Percentiles rank a stretch among this genome's conserved stretches.
Conservation (phyloP, 2,113 vertebrate species). For the Sturnira hondurensis region DNA sequence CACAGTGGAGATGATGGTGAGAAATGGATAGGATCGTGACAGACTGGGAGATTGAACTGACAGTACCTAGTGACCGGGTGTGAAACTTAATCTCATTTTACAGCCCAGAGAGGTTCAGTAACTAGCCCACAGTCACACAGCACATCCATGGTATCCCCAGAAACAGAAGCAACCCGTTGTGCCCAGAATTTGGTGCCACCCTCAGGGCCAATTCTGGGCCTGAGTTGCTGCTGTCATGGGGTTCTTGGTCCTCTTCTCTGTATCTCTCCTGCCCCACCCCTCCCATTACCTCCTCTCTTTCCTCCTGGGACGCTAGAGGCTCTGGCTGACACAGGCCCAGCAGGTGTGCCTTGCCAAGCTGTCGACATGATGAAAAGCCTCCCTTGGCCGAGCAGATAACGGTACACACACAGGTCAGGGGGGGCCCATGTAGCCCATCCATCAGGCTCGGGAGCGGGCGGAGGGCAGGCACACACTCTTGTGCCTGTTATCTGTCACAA, state of each 20-base stretch:
- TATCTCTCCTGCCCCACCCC: background rate
- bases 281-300: background rate
- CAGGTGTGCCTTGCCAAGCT: conserved; percentile 73
- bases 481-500: conserved; percentile 78
- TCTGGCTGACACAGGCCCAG: conserved; percentile 16
- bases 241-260: background rate
- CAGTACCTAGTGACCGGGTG: background rate
- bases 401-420: conserved; percentile 83
- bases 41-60: background rate
- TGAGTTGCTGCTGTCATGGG: background rate
- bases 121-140: conserved; percentile 15
- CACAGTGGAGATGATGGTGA: background rate
- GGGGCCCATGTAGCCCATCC: conserved; percentile 83
- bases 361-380: conserved; percentile 82
- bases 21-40: background rate
- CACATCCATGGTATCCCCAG: background rate
- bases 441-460: conserved; percentile 75
- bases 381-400: conserved; percentile 82
- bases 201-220: background rate
- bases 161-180: background rate
- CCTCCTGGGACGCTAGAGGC: background rate
- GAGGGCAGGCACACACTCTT: conserved; percentile 75
- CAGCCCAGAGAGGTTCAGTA: conserved; percentile 13
- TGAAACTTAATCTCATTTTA: background rate
- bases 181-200: background rate